Evolutionary conservation across 2,888 invertebrate genomes (phyloP), one percentile per base, ranked within the genome.

Genomic region (Brenthis daphne): DNA sequence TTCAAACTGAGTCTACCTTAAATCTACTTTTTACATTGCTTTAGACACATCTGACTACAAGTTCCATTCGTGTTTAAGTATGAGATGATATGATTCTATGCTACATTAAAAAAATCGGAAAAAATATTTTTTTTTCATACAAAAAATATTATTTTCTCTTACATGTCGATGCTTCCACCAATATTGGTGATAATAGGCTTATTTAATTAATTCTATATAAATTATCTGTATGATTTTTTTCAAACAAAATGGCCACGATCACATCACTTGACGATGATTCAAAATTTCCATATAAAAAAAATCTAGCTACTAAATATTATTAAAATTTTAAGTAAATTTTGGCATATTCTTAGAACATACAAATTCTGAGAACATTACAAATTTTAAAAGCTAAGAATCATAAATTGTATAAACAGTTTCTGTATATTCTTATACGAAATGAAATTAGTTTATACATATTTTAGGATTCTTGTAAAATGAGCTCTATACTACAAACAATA

Each of bases 211-310:
- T 55, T 61, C 14, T 63, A 61, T 55, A 51, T 11, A 54, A 43
- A 6, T 29, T 6, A 16, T 43, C 47, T 56, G 24, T 13, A 37
- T 61, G 24, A 65, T 79, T 76, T 76, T 50, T 50, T 60, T 50
- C 50, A 50, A 60, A 74, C 77, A 80, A 78, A 75, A 80, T 77
- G 76, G 78, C 74, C 75, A 81, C 77, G 72, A 70, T 77, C 79
- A 79, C 75, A 70, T 78, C 80, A 85, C 81, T 81, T 75, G 75
- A 82, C 78, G 79, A 78, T 69, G 65, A 70, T 71, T 72, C 60
- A 56, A 67, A 67, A 56, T 24, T 65, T 65, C 56, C 6, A 47
- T 50, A 33, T 54, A 0, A n/a, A 68, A 65, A 57, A 72, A 58
- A 61, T 60, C 71, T 70, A 74, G 33, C 71, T 69, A 70, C 71